Base-by-base conservation (phyloP, 2,888 invertebrate genomes). In the Adelognathus sp. region DNA sequence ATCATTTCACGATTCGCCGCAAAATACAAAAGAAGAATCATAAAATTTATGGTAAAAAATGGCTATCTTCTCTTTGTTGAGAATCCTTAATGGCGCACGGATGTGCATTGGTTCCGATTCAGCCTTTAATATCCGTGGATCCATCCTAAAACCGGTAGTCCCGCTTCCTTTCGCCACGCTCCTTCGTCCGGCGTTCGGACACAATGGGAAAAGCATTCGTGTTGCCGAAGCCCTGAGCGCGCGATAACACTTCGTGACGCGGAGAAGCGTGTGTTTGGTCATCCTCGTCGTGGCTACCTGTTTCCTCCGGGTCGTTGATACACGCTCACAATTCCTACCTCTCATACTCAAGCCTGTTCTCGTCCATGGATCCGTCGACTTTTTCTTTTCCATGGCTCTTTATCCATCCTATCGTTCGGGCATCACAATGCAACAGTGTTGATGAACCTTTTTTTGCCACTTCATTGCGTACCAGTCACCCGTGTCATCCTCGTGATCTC, bases 271-370 rank as follows among this genome's bases (percentile, higher is more conserved):
- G 44, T 74, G 73, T 66, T 74, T 66, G 58, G 64, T 72, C 64
- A 73, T 64, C 64, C 29, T 66, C 58, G 58, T 63, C 50, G 58
- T 18, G 58, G 66, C 73, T 50, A 74, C 66, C 73, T 66, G 73
- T 58, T 74, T 41, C 63, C 16, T 39, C 33, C n/a, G n/a, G 21
- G 56, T 50, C 24, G 21, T 21, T 50, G 36, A 60, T 74, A 60
- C 66, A 74, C 39, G 31, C 24, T 66, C 66, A 21, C 39, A 5
- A 24, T 16, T 58, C 29, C 46, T 50, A 7, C 7, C 7, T 27
- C 11, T 7, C 33, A 24, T n/a, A 9, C 56, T 58, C 29, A 3
- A 18, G n/a, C n/a, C 29, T 33, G 18, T 21, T 18, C 21, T 39
- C 29, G n/a, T 31, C 46, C 54, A 31, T 41, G 44, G 52, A 24